Evolutionary conservation across 2,888 invertebrate genomes (phyloP).

Genomic region (Drosophila hawaiiensis): DNA sequence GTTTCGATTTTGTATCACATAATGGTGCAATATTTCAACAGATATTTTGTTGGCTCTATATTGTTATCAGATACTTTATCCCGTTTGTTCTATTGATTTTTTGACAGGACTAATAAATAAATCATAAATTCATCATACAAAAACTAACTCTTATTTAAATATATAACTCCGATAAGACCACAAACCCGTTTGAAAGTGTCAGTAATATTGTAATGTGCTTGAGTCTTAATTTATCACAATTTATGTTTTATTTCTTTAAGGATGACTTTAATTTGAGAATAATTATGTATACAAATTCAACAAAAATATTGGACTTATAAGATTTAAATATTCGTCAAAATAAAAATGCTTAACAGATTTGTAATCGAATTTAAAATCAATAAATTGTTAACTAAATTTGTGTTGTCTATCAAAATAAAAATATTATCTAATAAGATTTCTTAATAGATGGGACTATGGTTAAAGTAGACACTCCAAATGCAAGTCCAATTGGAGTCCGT

Average conservation of each 20-base stretch:
- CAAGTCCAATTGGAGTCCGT: background rate
- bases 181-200: background rate
- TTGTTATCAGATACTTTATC: background rate
- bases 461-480: background rate
- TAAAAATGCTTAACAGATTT: background rate
- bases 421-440: background rate
- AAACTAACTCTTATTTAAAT: background rate
- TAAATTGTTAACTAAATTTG: background rate
- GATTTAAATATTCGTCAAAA: background rate
- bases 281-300: background rate
- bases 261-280: too few species aligned
- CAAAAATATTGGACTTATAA: background rate
- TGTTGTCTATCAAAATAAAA: background rate
- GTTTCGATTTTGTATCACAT: background rate
- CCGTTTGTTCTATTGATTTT: background rate
- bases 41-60: background rate
- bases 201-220: background rate
- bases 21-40: background rate
- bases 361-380: background rate
- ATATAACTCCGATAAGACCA: background rate
- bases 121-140: too few species aligned
- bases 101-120: too few species aligned
- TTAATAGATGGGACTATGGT: background rate
- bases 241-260: too few species aligned
- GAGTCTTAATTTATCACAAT: too few species aligned